Percentiles rank a stretch among this genome's conserved stretches.
These are phyloP conservation scores for Cairina moschata DNA, from an alignment of 2,113 vertebrate species.

Conservation along the genomic window DNA sequence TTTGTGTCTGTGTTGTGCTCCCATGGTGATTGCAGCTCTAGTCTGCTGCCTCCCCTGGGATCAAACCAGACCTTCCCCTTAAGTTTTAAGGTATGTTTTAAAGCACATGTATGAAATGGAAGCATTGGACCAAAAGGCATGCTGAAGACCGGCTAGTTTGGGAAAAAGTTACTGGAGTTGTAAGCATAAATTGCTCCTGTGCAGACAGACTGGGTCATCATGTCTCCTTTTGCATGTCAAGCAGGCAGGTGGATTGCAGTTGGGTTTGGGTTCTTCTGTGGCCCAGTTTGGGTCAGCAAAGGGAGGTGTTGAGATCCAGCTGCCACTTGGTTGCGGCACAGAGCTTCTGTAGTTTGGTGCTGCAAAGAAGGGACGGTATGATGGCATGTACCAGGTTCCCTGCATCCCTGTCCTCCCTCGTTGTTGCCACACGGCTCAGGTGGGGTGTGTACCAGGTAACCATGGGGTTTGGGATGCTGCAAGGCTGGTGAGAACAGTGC, in stretches of 20 bases:
- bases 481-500: background rate
- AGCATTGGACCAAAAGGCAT: background rate
- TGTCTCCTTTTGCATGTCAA: background rate
- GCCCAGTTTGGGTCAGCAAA: background rate
- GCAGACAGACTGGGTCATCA: background rate
- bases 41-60: background rate
- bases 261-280: background rate
- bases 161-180: background rate
- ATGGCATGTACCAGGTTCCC: accelerated
- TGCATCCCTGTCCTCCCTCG: background rate
- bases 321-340: background rate
- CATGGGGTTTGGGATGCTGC: background rate
- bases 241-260: background rate
- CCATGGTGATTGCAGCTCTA: constrained; percentile 3
- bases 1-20: constrained; percentile 58
- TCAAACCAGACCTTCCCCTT: background rate
- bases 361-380: background rate
- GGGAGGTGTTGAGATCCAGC: background rate
- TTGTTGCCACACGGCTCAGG: accelerated
- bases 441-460: background rate
- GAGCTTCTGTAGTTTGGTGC: background rate
- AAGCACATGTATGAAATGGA: background rate
- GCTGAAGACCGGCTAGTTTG: background rate
- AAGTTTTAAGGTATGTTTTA: background rate
- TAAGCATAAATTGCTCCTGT: background rate